A percentile compares a stretch with the other conserved stretches of the same genome.
These are phyloP conservation scores for Turritopsis dohrnii DNA, from an alignment of 30 jellyfish, hydroid and myxozoan genomes.

Conservation along the genomic window DNA sequence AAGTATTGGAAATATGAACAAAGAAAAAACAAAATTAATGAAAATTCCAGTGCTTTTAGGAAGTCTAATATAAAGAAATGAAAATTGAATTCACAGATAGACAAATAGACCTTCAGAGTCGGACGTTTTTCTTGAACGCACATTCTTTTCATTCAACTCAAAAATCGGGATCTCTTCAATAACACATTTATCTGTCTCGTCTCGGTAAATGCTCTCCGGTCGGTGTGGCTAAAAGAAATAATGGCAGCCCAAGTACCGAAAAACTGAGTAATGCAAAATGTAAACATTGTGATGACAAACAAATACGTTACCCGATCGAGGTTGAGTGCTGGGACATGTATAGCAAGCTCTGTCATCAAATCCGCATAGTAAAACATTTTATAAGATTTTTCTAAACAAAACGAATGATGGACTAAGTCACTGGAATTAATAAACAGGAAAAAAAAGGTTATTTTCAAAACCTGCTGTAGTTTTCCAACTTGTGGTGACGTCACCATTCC, in stretches of 20 bases:
- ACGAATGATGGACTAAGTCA: background rate
- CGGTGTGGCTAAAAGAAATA: background rate
- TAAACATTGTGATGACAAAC: background rate
- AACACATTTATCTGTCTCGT: background rate
- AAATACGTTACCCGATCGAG: conserved; percentile 36
- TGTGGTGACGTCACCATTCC: conserved; percentile 70
- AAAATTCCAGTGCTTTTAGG: background rate
- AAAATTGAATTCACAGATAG: too few species aligned
- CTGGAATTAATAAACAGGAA: background rate
- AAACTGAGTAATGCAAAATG: background rate
- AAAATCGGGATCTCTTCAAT: conserved; percentile 13
- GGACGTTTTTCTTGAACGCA: background rate
- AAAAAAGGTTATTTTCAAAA: background rate
- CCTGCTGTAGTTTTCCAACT: conserved; percentile 41
- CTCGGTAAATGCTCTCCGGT: background rate
- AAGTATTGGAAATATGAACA: background rate
- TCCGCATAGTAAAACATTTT: conserved; percentile 73
- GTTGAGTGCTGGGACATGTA: conserved; percentile 77
- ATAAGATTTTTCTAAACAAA: background rate
- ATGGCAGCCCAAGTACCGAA: background rate
- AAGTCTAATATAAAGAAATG: background rate
- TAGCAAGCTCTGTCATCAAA: conserved; percentile 76
- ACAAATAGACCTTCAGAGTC: background rate
- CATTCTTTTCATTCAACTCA: conserved; percentile 9
- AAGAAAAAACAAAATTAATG: background rate